Evolutionary conservation across 2,113 vertebrate species (phyloP).

Genomic region (Otus sunia): DNA sequence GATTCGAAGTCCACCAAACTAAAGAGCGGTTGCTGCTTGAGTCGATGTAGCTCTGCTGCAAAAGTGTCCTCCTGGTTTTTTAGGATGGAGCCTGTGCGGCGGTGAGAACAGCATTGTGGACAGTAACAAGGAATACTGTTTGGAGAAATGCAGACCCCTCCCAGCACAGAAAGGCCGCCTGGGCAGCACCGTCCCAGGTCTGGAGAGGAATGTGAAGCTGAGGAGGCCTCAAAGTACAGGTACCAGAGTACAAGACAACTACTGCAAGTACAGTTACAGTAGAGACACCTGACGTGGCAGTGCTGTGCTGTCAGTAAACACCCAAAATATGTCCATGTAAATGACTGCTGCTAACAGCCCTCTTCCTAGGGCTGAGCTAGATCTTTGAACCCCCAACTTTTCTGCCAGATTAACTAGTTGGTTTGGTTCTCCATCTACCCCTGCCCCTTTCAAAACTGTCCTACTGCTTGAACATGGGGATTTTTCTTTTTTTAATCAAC

Average conservation of each 20-base stretch:
- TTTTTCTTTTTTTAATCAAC: background rate
- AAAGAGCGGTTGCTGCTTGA: constrained; percentile 93
- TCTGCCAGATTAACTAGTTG: background rate
- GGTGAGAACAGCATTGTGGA: background rate
- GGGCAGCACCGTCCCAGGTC: background rate
- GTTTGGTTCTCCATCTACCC: background rate
- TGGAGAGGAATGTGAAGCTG: background rate
- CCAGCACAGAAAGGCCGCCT: background rate
- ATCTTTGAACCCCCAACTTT: background rate
- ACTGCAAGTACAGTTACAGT: background rate
- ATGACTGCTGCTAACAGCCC: background rate
- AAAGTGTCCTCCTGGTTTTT: constrained; percentile 96
- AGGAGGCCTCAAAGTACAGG: background rate
- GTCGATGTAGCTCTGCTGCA: constrained; percentile 90
- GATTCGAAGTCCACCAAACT: constrained; percentile 94
- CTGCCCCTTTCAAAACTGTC: background rate
- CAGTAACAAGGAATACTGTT: background rate
- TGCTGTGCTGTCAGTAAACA: background rate
- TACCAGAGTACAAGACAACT: background rate
- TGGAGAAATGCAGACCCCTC: background rate
- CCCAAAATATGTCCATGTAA: background rate
- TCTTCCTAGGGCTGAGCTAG: background rate
- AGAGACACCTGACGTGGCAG: background rate
- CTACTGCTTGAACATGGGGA: background rate
- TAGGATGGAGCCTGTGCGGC: constrained; percentile 87